Evolutionary conservation across 2,797 vertebrate genomes (phyloP).

Genomic region (Propithecus deckenii): DNA sequence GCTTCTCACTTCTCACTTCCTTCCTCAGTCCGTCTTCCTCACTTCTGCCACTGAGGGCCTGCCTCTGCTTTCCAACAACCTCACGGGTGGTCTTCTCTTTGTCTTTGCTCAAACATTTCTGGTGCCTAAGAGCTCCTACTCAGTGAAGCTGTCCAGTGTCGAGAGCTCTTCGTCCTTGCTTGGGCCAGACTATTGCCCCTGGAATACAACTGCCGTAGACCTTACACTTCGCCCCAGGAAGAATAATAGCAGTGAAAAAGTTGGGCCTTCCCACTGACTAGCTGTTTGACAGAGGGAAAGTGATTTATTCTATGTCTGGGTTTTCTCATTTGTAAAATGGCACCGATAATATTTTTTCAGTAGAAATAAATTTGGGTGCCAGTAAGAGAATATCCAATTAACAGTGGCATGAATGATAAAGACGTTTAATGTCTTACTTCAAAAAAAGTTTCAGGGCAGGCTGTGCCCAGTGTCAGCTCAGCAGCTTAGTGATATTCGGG

Average conservation of each 20-base stretch:
- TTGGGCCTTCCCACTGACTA: background rate
- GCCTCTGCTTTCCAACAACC: background rate
- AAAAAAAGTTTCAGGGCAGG: background rate
- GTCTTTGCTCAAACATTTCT: background rate
- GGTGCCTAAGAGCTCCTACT: background rate
- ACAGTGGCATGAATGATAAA: constrained; percentile 3
- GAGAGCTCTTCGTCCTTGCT: background rate
- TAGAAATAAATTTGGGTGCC: background rate
- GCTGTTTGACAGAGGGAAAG: background rate
- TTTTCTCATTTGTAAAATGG: constrained; percentile 3
- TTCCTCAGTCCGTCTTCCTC: background rate
- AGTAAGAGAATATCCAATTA: background rate
- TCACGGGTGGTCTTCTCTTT: background rate
- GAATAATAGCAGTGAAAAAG: background rate
- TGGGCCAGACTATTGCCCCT: background rate
- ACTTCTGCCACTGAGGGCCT: background rate
- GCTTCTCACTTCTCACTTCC: background rate
- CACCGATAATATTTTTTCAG: constrained; percentile 3
- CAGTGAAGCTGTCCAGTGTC: background rate
- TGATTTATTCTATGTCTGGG: background rate
- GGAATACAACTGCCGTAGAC: background rate
- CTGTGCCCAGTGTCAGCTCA: background rate
- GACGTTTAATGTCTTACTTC: constrained; percentile 13
- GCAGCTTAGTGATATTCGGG: background rate
- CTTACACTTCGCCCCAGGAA: background rate